These are phyloP conservation scores for Oscarella lobularis DNA, from an alignment of 37 sponge, comb jelly and placozoan genomes.

Conservation along the genomic window DNA sequence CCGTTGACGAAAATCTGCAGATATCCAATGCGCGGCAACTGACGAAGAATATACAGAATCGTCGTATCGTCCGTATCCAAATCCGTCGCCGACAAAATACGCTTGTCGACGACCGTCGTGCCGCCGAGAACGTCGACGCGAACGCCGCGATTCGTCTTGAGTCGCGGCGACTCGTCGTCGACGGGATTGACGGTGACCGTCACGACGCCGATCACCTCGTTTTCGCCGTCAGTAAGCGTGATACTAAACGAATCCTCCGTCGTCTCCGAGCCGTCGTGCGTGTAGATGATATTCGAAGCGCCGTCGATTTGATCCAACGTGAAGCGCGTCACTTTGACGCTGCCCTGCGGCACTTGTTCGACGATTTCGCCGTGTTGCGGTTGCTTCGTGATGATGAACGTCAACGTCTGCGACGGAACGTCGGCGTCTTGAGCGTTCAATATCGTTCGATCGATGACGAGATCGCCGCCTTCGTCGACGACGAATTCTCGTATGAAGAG, in stretches of 20 bases:
- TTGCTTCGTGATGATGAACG: background rate
- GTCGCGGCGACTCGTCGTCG: background rate
- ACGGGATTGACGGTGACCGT: background rate
- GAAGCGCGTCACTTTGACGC: background rate
- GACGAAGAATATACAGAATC: background rate
- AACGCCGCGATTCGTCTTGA: background rate
- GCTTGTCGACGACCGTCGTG: background rate
- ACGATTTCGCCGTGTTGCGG: background rate
- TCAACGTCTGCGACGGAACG: background rate
- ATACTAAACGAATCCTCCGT: background rate
- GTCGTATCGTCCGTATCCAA: background rate
- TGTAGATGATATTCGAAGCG: background rate
- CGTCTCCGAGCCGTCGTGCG: background rate
- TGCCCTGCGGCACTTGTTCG: background rate
- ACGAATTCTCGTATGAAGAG: background rate
- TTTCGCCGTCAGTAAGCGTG: background rate
- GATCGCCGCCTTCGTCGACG: background rate
- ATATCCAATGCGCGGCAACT: background rate
- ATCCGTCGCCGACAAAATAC: background rate
- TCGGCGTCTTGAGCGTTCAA: background rate
- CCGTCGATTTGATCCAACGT: background rate
- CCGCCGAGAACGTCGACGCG: background rate
- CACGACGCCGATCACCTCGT: background rate
- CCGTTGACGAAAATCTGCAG: background rate
- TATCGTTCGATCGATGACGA: background rate